A percentile compares a stretch with the other conserved stretches of the same genome.
These are phyloP conservation scores for Mustelus asterias DNA, from an alignment of 2,113 vertebrate genomes.

Conservation along the genomic window DNA sequence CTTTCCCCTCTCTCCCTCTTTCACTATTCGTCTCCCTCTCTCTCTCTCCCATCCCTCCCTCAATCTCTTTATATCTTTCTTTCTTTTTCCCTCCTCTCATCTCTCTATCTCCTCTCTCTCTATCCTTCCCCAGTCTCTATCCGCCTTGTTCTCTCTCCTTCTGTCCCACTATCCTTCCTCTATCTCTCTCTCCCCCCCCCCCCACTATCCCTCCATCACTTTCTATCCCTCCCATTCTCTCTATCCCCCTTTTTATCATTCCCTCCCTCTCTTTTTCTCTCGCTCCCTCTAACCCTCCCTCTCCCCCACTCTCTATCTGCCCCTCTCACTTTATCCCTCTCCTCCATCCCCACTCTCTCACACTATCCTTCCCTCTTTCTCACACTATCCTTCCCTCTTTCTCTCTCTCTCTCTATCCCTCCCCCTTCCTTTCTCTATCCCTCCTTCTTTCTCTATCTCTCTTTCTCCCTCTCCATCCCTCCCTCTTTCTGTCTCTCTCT, in stretches of 20 bases:
- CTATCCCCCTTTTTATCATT: neutral
- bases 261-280: neutral
- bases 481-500: accelerated
- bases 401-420: accelerated
- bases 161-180: neutral
- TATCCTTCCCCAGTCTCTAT: too few relatives aligned
- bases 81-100: neutral
- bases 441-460: neutral
- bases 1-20: accelerated
- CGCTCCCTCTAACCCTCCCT: neutral
- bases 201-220: neutral
- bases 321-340: accelerated
- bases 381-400: accelerated
- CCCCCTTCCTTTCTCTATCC: accelerated
- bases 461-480: neutral
- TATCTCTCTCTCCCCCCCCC: neutral
- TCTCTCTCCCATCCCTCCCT: too few relatives aligned
- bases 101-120: neutral
- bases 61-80: too few relatives aligned
- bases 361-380: neutral
- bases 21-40: too few relatives aligned
- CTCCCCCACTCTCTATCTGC: neutral
- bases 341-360: neutral
- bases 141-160: neutral
- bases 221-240: neutral